A percentile compares a stretch with the other conserved stretches of the same genome.
Evolutionary conservation across 2,888 invertebrate species (phyloP).

Genomic region (Sialis fuliginosa): DNA sequence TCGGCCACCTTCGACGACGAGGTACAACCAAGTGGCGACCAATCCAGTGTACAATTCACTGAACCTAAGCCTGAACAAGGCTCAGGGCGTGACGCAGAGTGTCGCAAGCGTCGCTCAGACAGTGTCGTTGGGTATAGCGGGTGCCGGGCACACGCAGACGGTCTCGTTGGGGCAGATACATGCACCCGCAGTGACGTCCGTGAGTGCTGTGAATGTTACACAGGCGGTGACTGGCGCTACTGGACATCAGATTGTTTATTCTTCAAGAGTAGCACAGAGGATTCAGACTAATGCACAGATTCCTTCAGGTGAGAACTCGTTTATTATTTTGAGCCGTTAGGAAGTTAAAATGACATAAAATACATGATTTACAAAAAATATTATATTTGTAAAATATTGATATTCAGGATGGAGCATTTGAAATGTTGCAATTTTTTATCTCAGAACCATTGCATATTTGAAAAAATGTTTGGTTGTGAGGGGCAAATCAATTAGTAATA

Average conservation of each 20-base stretch:
- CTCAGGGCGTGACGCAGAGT: neutral
- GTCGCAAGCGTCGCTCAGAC: constrained; percentile 2
- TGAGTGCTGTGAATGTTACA: neutral
- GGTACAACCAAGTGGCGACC: neutral
- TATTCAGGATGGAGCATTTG: too few relatives aligned
- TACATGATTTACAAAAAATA: too few relatives aligned
- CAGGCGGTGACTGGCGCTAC: neutral
- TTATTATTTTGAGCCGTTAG: too few relatives aligned
- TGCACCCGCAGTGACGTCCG: constrained; percentile 1
- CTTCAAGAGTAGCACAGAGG: constrained; percentile 1
- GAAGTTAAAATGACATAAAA: too few relatives aligned
- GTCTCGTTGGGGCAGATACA: constrained; percentile 1
- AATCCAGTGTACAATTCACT: neutral
- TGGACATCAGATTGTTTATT: constrained; percentile 2
- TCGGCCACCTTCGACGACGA: neutral
- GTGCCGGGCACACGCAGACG: neutral
- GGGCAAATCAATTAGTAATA: too few relatives aligned
- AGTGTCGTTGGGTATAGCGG: neutral
- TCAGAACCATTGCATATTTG: too few relatives aligned
- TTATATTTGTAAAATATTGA: too few relatives aligned
- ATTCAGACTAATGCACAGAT: neutral
- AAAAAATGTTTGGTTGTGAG: too few relatives aligned
- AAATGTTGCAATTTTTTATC: too few relatives aligned
- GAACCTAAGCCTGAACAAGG: constrained; percentile 2
- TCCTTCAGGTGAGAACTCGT: neutral